Evolutionary conservation across 2,113 vertebrate genomes (phyloP).

Genomic region (Oenanthe melanoleuca): DNA sequence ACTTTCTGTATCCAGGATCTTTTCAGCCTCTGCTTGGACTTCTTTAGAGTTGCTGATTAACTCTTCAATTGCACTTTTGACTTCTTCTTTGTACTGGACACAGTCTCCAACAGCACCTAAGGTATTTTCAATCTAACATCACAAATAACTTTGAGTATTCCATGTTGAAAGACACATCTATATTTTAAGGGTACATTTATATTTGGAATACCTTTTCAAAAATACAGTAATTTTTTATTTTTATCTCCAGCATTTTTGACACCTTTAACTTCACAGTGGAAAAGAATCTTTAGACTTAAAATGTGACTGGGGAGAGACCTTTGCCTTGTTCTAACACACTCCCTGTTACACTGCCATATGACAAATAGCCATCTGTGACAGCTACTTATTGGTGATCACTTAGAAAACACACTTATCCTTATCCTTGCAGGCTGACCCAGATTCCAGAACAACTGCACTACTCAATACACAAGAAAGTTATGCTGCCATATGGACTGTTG

Average conservation of each 20-base stretch:
- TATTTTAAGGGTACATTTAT: background rate
- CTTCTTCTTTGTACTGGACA: slow-evolving; percentile 83
- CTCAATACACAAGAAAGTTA: background rate
- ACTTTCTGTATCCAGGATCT: slow-evolving; percentile 84
- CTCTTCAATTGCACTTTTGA: slow-evolving; percentile 82
- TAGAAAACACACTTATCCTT: background rate
- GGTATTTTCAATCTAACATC: slow-evolving; percentile 81
- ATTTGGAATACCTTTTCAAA: background rate
- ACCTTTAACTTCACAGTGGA: background rate
- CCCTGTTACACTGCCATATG: background rate
- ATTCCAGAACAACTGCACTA: background rate
- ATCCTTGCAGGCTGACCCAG: background rate
- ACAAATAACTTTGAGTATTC: slow-evolving; percentile 17
- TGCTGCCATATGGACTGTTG: background rate
- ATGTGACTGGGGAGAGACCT: background rate
- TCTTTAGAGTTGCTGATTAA: slow-evolving; percentile 81
- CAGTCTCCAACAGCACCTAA: slow-evolving; percentile 79
- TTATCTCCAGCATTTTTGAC: background rate
- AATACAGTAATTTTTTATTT: background rate
- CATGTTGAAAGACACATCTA: background rate
- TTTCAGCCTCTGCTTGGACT: slow-evolving; percentile 80
- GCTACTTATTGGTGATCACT: background rate
- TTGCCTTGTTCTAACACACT: background rate
- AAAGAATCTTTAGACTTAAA: background rate
- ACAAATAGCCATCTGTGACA: background rate